Evolutionary conservation across 2,113 vertebrate species (phyloP).

Genomic region (Corapipo altera): DNA sequence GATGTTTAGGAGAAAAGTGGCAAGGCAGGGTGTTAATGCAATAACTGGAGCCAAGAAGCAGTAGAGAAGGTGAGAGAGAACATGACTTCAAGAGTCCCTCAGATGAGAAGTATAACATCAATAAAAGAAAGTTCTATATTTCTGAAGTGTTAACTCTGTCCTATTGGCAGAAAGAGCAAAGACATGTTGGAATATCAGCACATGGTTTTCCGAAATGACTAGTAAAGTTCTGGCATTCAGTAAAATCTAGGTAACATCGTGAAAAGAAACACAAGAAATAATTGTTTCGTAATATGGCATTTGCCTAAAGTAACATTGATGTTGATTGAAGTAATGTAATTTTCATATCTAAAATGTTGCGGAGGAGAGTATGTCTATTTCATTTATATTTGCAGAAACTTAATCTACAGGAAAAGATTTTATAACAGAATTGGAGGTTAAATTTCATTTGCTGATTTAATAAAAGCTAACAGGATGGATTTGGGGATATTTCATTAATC

Average conservation of each 20-base stretch:
- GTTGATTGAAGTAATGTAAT: constrained; percentile 78
- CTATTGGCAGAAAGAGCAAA: background rate
- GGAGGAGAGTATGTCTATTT: constrained; percentile 69
- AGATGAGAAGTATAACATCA: background rate
- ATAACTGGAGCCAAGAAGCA: background rate
- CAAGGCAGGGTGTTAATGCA: background rate
- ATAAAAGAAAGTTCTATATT: background rate
- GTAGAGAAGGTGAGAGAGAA: background rate
- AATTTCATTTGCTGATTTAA: constrained; percentile 97
- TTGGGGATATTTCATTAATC: constrained; percentile 99
- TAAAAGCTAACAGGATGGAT: constrained; percentile 98
- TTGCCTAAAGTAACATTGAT: constrained; percentile 69
- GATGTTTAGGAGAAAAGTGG: background rate
- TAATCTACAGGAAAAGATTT: constrained; percentile 84
- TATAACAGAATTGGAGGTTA: constrained; percentile 80
- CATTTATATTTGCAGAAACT: constrained; percentile 79
- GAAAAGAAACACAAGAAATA: constrained; percentile 38
- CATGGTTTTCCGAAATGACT: background rate
- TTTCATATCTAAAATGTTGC: constrained; percentile 73
- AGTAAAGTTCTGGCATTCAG: background rate
- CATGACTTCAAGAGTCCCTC: background rate
- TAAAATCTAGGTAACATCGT: background rate
- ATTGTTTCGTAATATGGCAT: constrained; percentile 58
- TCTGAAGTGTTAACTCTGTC: background rate
- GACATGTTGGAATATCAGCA: background rate